Conservation (phyloP, 2,113 vertebrate genomes). For the Oxyura jamaicensis region DNA sequence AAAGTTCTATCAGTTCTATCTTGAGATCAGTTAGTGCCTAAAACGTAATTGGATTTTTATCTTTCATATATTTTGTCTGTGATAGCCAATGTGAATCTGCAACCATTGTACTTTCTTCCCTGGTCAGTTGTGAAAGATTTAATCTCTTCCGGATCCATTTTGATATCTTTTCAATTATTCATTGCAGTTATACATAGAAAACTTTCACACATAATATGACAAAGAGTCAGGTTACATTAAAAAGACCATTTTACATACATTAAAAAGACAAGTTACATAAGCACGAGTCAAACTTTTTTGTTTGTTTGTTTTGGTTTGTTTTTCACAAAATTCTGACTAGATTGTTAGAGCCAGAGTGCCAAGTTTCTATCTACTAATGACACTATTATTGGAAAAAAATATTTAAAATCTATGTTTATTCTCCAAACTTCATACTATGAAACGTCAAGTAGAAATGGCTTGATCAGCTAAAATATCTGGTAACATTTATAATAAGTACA, state of each 20-base stretch:
- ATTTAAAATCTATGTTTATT: neutral
- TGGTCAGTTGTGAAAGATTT: slow-evolving; percentile 17
- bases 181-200: slow-evolving; percentile 12
- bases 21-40: slow-evolving; percentile 26
- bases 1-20: slow-evolving; percentile 1
- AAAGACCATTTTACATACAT: neutral
- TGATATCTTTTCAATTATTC: slow-evolving; percentile 27
- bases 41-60: slow-evolving; percentile 54
- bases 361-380: neutral
- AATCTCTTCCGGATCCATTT: neutral
- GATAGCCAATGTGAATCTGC: slow-evolving; percentile 8
- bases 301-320: rapidly evolving
- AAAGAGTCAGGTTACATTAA: slow-evolving; percentile 24
- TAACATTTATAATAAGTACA: slow-evolving; percentile 28
- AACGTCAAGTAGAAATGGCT: neutral
- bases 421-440: slow-evolving; percentile 1
- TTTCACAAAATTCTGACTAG: neutral
- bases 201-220: slow-evolving; percentile 24
- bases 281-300: neutral
- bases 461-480: slow-evolving; percentile 31
- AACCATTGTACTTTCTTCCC: slow-evolving; percentile 23
- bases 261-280: slow-evolving; percentile 1
- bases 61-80: slow-evolving; percentile 38
- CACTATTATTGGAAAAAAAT: neutral
- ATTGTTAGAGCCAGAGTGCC: neutral